Base-by-base conservation (phyloP, 1,140 invertebrate species). In the Trialeurodes vaporariorum region DNA sequence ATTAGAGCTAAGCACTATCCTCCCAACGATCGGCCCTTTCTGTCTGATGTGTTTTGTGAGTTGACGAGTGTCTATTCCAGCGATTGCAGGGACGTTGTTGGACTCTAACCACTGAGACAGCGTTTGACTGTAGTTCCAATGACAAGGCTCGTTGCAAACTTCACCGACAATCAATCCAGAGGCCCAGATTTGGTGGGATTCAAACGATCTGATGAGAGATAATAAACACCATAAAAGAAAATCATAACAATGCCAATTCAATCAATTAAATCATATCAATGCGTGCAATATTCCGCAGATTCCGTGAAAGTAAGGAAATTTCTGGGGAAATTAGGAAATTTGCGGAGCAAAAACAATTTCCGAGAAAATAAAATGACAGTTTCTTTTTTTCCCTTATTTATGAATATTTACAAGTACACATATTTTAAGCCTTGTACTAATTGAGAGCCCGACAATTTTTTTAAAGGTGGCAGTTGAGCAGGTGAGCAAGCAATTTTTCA, bases 151-250 rank as follows among this genome's bases (percentile, higher is more conserved):
- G 21, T 89, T 86, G 74, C 92, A 93, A 11, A 92, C 78, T 79
- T 98, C 94, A 0, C 92, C 93, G 24, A 98, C 91, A 72, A 99
- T 88, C 25, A 99, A 79, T 1, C 86, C 97, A n/a, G 91, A 83
- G 23, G 91, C 87, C 90, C 97, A 98, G 64, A 99, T 94, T 68
- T 86, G 86, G 25, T 83, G 74, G 0, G 96, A 98, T 78, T 99
- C 98, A 77, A 98, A 96, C 83, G 86, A 92, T 72, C 88, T 91
- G 75, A 79, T 72, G 22, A 61, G 11, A 67, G 34, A 24, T 21
- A 59, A 23, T 67, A 17, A 2, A 65, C 11, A 66, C 49, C 12
- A 67, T 68, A 65, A 62, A 63, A 68, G 64, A 67, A 64, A 66
- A 63, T 27, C 23, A 60, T 59, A 21, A 63, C 40, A 49, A 34